Evolutionary conservation across 2,797 vertebrate genomes (phyloP).

Genomic region (Labeo calbasu): DNA sequence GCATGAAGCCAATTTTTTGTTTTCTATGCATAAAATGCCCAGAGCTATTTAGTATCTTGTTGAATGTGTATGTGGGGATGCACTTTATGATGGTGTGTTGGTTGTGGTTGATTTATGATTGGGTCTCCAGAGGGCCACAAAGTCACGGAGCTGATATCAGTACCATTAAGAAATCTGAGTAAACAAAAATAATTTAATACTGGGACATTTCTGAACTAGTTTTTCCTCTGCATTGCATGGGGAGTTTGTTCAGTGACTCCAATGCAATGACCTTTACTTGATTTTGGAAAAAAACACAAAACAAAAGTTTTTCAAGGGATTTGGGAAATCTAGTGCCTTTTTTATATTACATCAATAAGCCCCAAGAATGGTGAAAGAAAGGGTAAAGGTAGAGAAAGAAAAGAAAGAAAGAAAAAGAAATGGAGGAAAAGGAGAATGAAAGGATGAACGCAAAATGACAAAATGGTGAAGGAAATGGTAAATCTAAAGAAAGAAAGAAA

Average conservation of each 20-base stretch:
- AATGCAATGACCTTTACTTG: not conserved
- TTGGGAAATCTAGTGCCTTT: not conserved
- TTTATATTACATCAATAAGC: too few species aligned
- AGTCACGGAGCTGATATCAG: not conserved
- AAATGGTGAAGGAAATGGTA: too few species aligned
- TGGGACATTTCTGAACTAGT: constrained; percentile 13
- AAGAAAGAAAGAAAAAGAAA: too few species aligned
- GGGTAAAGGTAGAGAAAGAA: too few species aligned
- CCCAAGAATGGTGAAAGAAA: too few species aligned
- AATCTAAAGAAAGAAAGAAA: too few species aligned
- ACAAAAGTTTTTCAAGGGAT: not conserved
- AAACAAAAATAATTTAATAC: constrained; percentile 21
- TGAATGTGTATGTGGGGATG: constrained; percentile 7
- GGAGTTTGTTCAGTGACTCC: not conserved
- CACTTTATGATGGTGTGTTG: constrained; percentile 19
- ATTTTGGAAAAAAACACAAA: not conserved
- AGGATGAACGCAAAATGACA: too few species aligned
- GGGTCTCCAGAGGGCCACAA: constrained; percentile 20
- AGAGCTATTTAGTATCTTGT: constrained; percentile 34
- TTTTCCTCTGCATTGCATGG: not conserved
- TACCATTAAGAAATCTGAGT: constrained; percentile 2
- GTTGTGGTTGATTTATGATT: constrained; percentile 46
- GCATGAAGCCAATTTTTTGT: not conserved
- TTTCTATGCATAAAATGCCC: constrained; percentile 18
- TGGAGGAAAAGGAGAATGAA: too few species aligned